Evolutionary conservation across 2,797 vertebrate genomes (phyloP).

Genomic region (Schizopygopsis malacanthus): DNA sequence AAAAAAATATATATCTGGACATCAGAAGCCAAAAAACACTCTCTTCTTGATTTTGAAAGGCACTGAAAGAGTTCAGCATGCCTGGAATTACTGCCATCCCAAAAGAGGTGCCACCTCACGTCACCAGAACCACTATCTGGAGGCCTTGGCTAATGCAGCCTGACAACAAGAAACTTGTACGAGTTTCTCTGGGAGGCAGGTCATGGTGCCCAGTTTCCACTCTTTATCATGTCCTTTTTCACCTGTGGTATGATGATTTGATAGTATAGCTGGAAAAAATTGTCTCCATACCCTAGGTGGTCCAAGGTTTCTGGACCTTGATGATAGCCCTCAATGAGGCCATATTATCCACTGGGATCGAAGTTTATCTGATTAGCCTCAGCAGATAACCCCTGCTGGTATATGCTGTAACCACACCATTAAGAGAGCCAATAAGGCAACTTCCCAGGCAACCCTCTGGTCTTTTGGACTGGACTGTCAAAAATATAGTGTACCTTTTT

Average conservation of each 20-base stretch:
- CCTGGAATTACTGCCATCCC: conserved; percentile 22
- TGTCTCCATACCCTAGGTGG: neutral
- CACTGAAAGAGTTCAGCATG: conserved; percentile 4
- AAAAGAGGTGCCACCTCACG: conserved; percentile 16
- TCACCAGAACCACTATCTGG: conserved; percentile 23
- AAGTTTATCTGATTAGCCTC: conserved; percentile 5
- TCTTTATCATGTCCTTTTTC: conserved; percentile 26
- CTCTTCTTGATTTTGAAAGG: conserved; percentile 24
- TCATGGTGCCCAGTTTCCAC: conserved; percentile 28
- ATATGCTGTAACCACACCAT: neutral
- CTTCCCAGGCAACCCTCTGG: neutral
- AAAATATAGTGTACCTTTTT: neutral
- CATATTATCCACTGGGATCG: neutral
- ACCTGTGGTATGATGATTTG: conserved; percentile 19
- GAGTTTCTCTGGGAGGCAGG: conserved; percentile 28
- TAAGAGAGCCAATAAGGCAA: neutral
- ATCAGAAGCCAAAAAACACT: conserved; percentile 18
- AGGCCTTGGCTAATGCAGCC: conserved; percentile 12
- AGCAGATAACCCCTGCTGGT: neutral
- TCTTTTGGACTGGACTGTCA: neutral
- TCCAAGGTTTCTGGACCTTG: neutral
- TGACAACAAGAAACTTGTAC: conserved; percentile 18
- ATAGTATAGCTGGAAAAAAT: conserved; percentile 2
- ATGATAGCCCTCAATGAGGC: neutral
- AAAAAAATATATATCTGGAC: conserved; percentile 20